These are phyloP conservation scores for Ectemnius lituratus DNA, from an alignment of 2,888 invertebrate genomes.

Conservation along the genomic window DNA sequence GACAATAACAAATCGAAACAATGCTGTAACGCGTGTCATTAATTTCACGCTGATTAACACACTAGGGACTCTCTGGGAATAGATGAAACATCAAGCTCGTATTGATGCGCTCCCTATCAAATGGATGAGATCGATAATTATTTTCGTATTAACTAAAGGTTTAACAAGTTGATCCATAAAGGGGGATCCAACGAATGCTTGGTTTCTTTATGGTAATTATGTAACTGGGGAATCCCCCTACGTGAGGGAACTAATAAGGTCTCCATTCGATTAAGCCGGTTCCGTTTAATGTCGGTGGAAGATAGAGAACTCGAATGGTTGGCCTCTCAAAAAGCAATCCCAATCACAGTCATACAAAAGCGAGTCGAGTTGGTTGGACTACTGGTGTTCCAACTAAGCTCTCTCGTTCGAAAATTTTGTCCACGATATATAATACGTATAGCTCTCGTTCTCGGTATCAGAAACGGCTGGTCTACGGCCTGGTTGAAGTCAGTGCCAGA, in stretches of 20 bases:
- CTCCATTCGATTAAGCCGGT: background rate
- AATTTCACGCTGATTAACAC: too few relatives aligned
- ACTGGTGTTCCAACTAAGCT: background rate
- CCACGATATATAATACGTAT: constrained; percentile 37
- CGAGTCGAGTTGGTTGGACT: background rate
- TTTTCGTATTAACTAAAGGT: too few relatives aligned
- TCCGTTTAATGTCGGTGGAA: background rate
- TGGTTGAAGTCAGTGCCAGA: constrained; percentile 51
- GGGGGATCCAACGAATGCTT: too few relatives aligned
- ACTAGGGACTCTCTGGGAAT: too few relatives aligned
- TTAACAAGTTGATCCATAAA: too few relatives aligned
- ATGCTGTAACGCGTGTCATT: too few relatives aligned
- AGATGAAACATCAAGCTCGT: too few relatives aligned
- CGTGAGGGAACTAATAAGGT: background rate
- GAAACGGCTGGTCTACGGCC: constrained; percentile 20
- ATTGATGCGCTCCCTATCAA: too few relatives aligned
- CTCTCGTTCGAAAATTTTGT: constrained; percentile 27
- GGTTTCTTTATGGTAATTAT: too few relatives aligned
- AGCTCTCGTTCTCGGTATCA: constrained; percentile 9
- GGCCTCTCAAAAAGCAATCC: constrained; percentile 14
- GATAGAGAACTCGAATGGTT: background rate
- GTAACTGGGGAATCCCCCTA: too few relatives aligned
- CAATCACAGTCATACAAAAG: constrained; percentile 23
- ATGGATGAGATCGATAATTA: too few relatives aligned
- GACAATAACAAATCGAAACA: too few relatives aligned